A percentile compares a stretch with the other conserved stretches of the same genome.
These are phyloP conservation scores for Cuculus canorus DNA, from an alignment of 2,797 vertebrate species.

Conservation along the genomic window DNA sequence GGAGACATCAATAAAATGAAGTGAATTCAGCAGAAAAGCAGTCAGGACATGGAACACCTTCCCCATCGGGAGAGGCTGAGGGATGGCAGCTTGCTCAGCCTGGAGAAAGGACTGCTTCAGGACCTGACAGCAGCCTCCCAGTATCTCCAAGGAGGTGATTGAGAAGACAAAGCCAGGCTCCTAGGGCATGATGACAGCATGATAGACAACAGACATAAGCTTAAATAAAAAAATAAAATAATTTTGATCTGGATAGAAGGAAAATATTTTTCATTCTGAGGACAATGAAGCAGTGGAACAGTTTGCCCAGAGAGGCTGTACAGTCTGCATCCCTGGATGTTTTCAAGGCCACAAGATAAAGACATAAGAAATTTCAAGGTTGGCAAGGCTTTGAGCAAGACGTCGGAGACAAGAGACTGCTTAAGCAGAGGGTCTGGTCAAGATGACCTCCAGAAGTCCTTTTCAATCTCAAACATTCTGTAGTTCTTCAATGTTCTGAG, in stretches of 20 bases:
- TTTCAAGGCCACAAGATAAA: neutral
- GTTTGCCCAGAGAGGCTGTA: neutral
- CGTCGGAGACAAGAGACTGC: neutral
- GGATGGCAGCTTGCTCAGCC: neutral
- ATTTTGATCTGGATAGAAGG: neutral
- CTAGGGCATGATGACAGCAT: neutral
- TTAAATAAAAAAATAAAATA: neutral
- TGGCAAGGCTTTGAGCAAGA: neutral
- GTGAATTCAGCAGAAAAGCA: neutral
- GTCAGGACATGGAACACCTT: neutral
- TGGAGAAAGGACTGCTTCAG: neutral
- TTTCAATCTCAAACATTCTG: neutral
- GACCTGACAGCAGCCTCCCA: neutral
- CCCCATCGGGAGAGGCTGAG: neutral
- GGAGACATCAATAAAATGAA: neutral
- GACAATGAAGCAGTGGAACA: neutral
- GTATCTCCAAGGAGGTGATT: fast-evolving
- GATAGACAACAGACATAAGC: neutral
- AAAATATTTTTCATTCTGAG: neutral
- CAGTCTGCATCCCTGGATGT: neutral
- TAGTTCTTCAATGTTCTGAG: neutral
- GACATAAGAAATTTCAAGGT: neutral
- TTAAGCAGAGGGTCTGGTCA: neutral
- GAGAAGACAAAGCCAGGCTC: neutral
- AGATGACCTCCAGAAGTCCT: neutral